phyloP scores from a whole-genome alignment of 2,888 invertebrate genomes.

The Incurvaria masculella region DNA sequence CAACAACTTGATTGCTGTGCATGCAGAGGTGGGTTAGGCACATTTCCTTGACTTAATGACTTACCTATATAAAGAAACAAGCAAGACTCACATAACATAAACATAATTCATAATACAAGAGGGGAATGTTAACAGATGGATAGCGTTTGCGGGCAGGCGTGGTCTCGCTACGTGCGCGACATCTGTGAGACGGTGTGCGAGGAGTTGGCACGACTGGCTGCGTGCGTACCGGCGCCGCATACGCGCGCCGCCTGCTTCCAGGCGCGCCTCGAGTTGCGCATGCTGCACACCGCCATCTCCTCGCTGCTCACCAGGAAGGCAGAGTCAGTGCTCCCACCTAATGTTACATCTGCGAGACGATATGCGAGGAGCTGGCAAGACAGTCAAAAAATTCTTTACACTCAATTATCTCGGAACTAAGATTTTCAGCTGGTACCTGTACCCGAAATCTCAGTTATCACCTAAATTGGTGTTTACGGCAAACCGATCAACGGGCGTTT shows the following conservation, averaged over 20 bases:
- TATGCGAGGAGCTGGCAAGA: constrained; percentile 88
- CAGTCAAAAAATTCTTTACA: constrained; percentile 38
- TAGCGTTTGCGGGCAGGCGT: constrained; percentile 63
- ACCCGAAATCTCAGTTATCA: no score
- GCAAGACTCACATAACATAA: neutral
- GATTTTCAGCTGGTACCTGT: neutral
- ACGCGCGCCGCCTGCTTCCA: constrained; percentile 68
- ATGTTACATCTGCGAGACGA: constrained; percentile 77
- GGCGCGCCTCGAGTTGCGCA: constrained; percentile 65
- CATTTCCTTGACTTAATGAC: no score
- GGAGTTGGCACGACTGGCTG: constrained; percentile 85
- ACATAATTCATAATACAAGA: neutral
- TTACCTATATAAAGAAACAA: no score
- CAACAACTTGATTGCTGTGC: constrained; percentile 76
- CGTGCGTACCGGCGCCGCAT: constrained; percentile 41
- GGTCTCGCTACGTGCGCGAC: constrained; percentile 72
- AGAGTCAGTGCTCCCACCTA: constrained; percentile 29
- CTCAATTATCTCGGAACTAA: neutral
- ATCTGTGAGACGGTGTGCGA: constrained; percentile 92
- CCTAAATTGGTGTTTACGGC: no score
- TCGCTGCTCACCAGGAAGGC: constrained; percentile 41
- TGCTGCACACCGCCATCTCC: constrained; percentile 33
- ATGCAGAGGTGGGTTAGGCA: constrained; percentile 67
- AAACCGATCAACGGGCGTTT: no score
- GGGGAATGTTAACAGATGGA: constrained; percentile 68